Conservation (phyloP, 2,797 vertebrate genomes). For the Eleutherodactylus coqui region DNA sequence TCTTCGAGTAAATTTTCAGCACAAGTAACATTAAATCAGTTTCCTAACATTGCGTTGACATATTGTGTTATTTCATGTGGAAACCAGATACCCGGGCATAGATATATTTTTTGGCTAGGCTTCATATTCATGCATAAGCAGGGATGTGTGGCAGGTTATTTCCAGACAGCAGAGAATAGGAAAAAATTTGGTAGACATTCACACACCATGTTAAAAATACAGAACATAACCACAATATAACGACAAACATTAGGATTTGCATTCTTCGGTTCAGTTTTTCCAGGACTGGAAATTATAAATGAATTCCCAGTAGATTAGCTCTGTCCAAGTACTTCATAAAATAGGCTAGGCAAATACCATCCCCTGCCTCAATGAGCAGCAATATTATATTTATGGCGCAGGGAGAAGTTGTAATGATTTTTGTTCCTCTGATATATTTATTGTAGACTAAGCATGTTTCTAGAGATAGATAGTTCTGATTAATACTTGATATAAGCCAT, state of each 20-base stretch:
- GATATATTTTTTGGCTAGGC: not conserved
- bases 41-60: not conserved
- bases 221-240: conserved; percentile 21
- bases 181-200: conserved; percentile 21
- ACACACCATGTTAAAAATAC: conserved; percentile 6
- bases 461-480: not conserved
- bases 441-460: not conserved
- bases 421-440: not conserved
- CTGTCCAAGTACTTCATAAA: not conserved
- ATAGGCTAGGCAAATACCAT: not conserved
- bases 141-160: conserved; percentile 32
- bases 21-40: not conserved
- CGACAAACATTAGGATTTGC: not conserved
- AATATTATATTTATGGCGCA: not conserved
- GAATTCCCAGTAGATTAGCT: not conserved
- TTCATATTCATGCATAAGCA: not conserved
- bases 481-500: not conserved
- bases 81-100: conserved; percentile 20
- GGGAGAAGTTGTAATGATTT: not conserved
- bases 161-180: conserved; percentile 36
- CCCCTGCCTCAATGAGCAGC: conserved; percentile 23
- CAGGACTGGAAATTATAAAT: conserved; percentile 9
- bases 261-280: conserved; percentile 14
- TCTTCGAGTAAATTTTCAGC: not conserved
- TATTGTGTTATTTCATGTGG: conserved; percentile 24